phyloP scores from a whole-genome alignment of 1,140 invertebrate genomes.

The Luehdorfia chinensis region DNA sequence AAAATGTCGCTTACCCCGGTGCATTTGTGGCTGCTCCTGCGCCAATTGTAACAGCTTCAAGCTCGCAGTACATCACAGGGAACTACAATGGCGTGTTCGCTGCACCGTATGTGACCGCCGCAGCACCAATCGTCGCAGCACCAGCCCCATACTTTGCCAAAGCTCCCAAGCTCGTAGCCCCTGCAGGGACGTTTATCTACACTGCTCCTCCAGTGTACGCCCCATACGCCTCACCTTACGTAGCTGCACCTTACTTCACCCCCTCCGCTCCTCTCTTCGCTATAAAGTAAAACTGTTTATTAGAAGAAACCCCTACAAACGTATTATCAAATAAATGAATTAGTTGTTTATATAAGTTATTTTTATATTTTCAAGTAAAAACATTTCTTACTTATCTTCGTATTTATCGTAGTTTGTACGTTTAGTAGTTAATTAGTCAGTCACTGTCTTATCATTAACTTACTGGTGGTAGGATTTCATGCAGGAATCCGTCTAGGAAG shows the following conservation, averaged over 20 bases:
- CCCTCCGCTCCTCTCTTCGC: slow-evolving; percentile 59
- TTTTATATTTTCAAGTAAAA: no score
- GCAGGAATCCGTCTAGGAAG: no score
- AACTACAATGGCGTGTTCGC: slow-evolving; percentile 79
- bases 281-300: slow-evolving; percentile 40
- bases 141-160: slow-evolving; percentile 30
- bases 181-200: slow-evolving; percentile 7
- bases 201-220: not conserved
- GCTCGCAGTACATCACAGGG: slow-evolving; percentile 80
- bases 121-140: slow-evolving; percentile 44
- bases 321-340: not conserved
- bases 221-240: slow-evolving; percentile 1
- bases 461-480: no score
- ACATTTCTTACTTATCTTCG: no score
- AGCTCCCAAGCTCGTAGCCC: slow-evolving; percentile 10
- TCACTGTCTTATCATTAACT: no score
- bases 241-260: slow-evolving; percentile 34
- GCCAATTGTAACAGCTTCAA: slow-evolving; percentile 79
- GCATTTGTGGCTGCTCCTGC: slow-evolving; percentile 44
- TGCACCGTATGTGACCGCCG: slow-evolving; percentile 51
- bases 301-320: slow-evolving; percentile 9
- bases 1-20: slow-evolving; percentile 55
- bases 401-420: no score
- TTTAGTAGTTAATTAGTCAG: no score
- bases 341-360: not conserved